Evolutionary conservation across 2,113 vertebrate species (phyloP).

Genomic region (Campylomormyrus tamandua): DNA sequence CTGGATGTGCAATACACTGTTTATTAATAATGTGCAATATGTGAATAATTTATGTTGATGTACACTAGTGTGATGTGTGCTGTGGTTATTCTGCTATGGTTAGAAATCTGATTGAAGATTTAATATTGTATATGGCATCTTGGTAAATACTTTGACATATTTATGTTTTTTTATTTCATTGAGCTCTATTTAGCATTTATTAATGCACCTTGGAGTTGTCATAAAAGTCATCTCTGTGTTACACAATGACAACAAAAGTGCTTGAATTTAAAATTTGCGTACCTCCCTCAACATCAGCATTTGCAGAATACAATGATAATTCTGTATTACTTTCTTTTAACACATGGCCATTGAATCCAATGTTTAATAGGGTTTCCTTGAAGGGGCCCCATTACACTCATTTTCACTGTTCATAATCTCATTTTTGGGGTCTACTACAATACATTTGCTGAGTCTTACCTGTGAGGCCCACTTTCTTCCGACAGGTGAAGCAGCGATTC

Average conservation of each 20-base stretch:
- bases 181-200: no score
- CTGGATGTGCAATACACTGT: no score
- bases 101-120: no score
- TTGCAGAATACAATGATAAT: background rate
- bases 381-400: background rate
- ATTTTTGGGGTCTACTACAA: background rate
- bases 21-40: no score
- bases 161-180: no score
- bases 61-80: no score
- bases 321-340: background rate
- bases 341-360: background rate
- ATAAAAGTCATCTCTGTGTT: background rate
- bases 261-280: background rate
- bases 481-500: constrained; percentile 80
- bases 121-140: no score
- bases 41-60: no score
- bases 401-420: background rate
- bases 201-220: no score
- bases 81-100: no score
- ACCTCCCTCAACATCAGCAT: background rate
- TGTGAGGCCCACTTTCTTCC: constrained; percentile 84
- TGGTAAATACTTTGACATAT: no score
- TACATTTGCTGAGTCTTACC: constrained; percentile 53
- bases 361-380: background rate
- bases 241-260: background rate